A percentile compares a stretch with the other conserved stretches of the same genome.
These are phyloP conservation scores for Molothrus ater DNA, from an alignment of 2,797 vertebrate genomes.

Conservation along the genomic window DNA sequence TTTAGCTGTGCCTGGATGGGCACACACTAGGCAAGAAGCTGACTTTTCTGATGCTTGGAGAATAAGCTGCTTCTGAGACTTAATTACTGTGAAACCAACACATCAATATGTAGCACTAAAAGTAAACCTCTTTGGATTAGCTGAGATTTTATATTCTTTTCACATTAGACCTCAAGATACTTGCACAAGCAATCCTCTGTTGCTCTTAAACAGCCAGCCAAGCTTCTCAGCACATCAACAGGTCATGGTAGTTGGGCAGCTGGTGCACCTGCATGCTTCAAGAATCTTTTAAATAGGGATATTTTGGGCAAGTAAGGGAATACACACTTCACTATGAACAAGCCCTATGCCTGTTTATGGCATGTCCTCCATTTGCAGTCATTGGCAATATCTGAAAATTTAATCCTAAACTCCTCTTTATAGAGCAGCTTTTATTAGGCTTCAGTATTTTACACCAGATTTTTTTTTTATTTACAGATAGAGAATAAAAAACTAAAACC, in stretches of 20 bases:
- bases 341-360: background rate
- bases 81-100: background rate
- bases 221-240: background rate
- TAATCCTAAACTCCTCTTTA: background rate
- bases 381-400: background rate
- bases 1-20: background rate
- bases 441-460: background rate
- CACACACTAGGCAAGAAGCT: background rate
- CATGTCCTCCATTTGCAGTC: background rate
- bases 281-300: background rate
- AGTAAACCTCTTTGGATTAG: background rate
- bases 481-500: background rate
- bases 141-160: slow-evolving; percentile 8
- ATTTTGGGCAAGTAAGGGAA: background rate
- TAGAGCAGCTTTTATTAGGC: background rate
- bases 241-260: background rate
- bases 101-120: background rate
- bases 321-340: background rate
- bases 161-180: background rate
- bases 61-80: slow-evolving; percentile 12
- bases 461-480: background rate
- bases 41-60: background rate
- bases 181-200: background rate
- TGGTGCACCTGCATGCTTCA: background rate
- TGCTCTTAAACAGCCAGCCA: background rate